These are phyloP conservation scores for Suncus etruscus DNA, from an alignment of 2,113 vertebrate genomes.

Conservation along the genomic window DNA sequence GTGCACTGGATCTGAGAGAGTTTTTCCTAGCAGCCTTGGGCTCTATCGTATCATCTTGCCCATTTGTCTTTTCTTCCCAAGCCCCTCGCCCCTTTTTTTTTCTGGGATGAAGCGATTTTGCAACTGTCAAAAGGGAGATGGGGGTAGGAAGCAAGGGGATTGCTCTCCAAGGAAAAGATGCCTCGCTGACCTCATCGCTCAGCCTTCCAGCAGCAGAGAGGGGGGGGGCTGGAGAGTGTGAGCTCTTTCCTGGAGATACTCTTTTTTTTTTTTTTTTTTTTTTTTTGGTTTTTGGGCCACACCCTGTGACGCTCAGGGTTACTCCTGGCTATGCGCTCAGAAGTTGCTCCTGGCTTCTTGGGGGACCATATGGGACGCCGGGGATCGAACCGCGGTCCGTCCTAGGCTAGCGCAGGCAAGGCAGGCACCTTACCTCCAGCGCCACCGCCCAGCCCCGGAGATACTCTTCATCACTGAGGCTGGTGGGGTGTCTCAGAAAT, in stretches of 20 bases:
- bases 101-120: conserved; percentile 66
- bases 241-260: conserved; percentile 15
- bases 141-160: conserved; percentile 33
- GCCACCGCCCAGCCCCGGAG: no score
- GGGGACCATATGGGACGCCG: no score
- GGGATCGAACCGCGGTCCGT: no score
- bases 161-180: conserved; percentile 41
- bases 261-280: no score
- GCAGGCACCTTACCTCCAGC: no score
- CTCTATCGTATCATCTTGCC: not conserved
- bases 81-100: not conserved
- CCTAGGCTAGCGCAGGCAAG: no score
- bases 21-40: conserved; percentile 74
- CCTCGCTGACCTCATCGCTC: conserved; percentile 53
- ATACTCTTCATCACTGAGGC: not conserved
- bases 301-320: no score
- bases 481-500: conserved; percentile 34
- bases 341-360: no score
- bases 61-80: conserved; percentile 57
- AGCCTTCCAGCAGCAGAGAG: not conserved
- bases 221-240: not conserved
- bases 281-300: no score
- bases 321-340: no score
- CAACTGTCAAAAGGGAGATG: not conserved
- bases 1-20: conserved; percentile 74